Conservation (phyloP, 2,888 invertebrate species). For the Dasypogon diadema region DNA sequence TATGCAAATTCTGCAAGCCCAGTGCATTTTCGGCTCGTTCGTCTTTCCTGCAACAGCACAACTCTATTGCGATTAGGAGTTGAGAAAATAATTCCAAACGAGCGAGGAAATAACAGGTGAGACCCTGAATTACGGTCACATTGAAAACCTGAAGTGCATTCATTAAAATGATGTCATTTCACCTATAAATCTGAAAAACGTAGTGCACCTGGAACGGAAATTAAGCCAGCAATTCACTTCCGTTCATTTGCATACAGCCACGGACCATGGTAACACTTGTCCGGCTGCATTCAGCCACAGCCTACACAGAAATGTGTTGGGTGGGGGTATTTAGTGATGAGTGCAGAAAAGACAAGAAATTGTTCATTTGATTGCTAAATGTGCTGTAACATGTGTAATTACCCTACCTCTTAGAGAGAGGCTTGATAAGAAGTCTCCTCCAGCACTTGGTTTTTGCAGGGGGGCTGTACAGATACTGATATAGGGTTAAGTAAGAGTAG, state of each 20-base stretch:
- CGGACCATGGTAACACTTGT: neutral
- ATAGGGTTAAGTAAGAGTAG: no score
- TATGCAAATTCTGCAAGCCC: slow-evolving; percentile 28
- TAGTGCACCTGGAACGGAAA: slow-evolving; percentile 34
- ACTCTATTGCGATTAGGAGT: neutral
- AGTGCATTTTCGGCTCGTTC: slow-evolving; percentile 22
- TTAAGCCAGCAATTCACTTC: slow-evolving; percentile 42
- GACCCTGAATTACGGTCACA: slow-evolving; percentile 9
- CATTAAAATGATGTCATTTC: slow-evolving; percentile 31
- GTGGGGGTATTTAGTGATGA: neutral
- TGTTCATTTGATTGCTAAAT: neutral
- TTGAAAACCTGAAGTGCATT: slow-evolving; percentile 10
- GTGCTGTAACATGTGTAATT: neutral
- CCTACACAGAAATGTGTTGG: neutral
- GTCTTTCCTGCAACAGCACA: neutral
- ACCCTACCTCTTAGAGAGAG: neutral
- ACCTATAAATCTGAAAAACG: slow-evolving; percentile 32
- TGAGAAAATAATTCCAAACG: neutral
- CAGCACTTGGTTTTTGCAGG: neutral
- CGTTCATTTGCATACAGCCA: slow-evolving; percentile 35
- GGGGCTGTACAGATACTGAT: no score
- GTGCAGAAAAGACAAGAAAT: neutral
- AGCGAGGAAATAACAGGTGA: slow-evolving; percentile 10
- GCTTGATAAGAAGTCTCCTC: neutral
- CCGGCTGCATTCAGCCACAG: neutral